A percentile compares a stretch with the other conserved stretches of the same genome.
Conservation (phyloP, 2,888 invertebrate genomes). For the Sinodicranocentrus sp. region DNA sequence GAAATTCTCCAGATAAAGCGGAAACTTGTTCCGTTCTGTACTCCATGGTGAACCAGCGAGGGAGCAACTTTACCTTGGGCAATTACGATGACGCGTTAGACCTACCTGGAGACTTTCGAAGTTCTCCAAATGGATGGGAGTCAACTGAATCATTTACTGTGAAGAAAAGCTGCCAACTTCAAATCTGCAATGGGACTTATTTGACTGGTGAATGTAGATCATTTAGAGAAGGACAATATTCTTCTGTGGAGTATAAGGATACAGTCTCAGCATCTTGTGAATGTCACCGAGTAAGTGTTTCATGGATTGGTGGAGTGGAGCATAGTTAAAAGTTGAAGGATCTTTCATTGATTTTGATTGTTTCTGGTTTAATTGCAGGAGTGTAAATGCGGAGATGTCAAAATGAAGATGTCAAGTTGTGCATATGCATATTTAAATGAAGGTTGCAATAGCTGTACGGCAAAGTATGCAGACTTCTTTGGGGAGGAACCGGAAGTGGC, state of each 20-base stretch:
- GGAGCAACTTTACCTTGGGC: no score
- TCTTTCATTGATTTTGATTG: no score
- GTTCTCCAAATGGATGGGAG: not conserved
- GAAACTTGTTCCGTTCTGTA: no score
- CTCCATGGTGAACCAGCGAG: no score
- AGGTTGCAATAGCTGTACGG: conserved; percentile 42
- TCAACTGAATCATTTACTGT: not conserved
- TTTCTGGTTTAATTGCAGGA: conserved; percentile 25
- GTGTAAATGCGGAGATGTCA: conserved; percentile 50
- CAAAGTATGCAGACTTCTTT: conserved; percentile 28
- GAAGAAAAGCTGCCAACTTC: not conserved
- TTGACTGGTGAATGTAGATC: not conserved
- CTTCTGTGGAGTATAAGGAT: not conserved
- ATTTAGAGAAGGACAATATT: not conserved
- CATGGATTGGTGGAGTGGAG: no score
- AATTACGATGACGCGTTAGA: no score
- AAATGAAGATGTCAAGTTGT: conserved; percentile 35
- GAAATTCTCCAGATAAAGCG: no score
- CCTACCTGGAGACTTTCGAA: no score
- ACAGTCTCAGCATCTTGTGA: not conserved
- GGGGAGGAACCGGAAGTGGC: not conserved
- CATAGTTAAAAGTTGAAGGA: no score
- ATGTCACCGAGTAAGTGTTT: not conserved
- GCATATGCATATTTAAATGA: conserved; percentile 41
- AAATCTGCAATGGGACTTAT: conserved; percentile 18